Conservation (phyloP, 2,797 vertebrate genomes). For the Ara ararauna region DNA sequence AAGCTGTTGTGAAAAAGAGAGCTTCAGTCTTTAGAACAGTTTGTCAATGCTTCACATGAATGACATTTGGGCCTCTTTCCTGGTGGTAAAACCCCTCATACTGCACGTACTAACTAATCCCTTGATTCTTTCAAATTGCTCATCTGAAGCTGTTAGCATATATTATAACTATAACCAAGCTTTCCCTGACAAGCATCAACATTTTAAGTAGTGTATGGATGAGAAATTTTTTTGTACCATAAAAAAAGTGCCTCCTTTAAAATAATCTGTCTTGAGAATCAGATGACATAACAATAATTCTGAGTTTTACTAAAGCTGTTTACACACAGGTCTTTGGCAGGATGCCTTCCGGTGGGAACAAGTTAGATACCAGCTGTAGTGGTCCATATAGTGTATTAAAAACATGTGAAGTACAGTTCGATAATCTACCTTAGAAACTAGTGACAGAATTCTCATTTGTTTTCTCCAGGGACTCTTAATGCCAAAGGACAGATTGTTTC, state of each 20-base stretch:
- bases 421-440: background rate
- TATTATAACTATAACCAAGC: background rate
- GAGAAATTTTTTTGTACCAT: background rate
- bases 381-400: background rate
- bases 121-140: background rate
- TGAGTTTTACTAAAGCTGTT: background rate
- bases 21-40: background rate
- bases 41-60: background rate
- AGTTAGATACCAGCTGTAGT: background rate
- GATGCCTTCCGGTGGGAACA: background rate
- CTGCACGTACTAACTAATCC: rapidly evolving
- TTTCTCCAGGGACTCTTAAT: slow-evolving; percentile 15
- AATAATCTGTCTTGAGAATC: background rate
- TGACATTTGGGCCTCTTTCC: background rate
- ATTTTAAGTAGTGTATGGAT: background rate
- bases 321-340: background rate
- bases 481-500: slow-evolving; percentile 1
- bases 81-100: background rate
- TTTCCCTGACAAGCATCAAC: background rate
- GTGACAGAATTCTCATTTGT: background rate
- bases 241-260: background rate
- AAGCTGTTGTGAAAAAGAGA: background rate
- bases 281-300: background rate
- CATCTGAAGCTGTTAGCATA: background rate
- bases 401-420: background rate